These are phyloP conservation scores for Heliconius ismenius DNA, from an alignment of 2,888 invertebrate species.

Conservation along the genomic window DNA sequence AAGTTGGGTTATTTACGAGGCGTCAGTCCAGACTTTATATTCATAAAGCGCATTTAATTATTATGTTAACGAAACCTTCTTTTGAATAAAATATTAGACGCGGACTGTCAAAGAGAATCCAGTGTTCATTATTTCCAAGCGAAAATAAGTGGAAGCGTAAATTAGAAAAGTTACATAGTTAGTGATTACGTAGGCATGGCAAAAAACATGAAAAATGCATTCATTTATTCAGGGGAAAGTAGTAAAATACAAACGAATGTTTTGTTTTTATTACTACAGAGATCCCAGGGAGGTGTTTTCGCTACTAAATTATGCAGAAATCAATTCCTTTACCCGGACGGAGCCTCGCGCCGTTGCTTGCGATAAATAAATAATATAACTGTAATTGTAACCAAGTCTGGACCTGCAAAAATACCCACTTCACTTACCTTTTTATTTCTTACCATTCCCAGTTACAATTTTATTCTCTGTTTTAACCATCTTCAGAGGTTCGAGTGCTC, in stretches of 20 bases:
- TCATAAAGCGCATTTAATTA: conserved; percentile 81
- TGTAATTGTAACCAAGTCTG: conserved; percentile 70
- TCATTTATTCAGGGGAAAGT: conserved; percentile 70
- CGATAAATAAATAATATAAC: conserved; percentile 80
- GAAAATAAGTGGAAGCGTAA: conserved; percentile 48
- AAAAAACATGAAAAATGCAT: conserved; percentile 51
- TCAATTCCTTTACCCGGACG: conserved; percentile 77
- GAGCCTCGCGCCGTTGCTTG: conserved; percentile 60
- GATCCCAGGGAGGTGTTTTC: conserved; percentile 74
- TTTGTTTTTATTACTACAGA: conserved; percentile 76
- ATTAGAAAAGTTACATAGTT: conserved; percentile 54
- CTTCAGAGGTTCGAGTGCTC: conserved; percentile 2
- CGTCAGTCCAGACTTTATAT: conserved; percentile 77
- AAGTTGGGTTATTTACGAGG: conserved; percentile 74
- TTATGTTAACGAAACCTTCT: conserved; percentile 79
- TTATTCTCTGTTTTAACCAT: background rate
- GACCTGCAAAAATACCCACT: conserved; percentile 54
- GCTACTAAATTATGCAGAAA: conserved; percentile 80
- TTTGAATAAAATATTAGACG: conserved; percentile 79
- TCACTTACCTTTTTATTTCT: conserved; percentile 38
- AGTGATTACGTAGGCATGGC: conserved; percentile 53
- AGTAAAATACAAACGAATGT: conserved; percentile 78
- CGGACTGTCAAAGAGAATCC: conserved; percentile 75
- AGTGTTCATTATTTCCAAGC: conserved; percentile 61
- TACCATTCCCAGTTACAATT: conserved; percentile 9